These are phyloP conservation scores for Popillia japonica DNA, from an alignment of 1,140 invertebrate genomes.

Conservation along the genomic window DNA sequence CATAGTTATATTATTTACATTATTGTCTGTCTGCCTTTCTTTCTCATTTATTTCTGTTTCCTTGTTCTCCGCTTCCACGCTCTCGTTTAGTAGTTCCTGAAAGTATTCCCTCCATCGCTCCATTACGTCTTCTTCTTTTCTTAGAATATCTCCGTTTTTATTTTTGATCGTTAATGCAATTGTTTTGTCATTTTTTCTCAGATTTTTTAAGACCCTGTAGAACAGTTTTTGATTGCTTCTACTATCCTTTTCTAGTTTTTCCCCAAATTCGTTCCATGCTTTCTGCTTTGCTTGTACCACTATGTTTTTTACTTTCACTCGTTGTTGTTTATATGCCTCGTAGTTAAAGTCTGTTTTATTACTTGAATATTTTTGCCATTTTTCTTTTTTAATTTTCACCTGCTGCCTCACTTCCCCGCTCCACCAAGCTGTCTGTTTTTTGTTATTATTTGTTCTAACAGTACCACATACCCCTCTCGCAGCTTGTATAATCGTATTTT, in stretches of 20 bases:
- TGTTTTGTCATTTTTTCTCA: background rate
- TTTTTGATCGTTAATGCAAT: conserved; percentile 24
- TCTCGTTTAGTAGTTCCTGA: conserved; percentile 1
- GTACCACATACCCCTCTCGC: background rate
- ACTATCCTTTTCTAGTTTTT: conserved; percentile 32
- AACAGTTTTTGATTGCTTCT: conserved; percentile 19
- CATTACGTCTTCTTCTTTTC: conserved; percentile 20
- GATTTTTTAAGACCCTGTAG: conserved; percentile 32
- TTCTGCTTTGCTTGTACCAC: background rate
- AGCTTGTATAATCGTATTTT: conserved; percentile 6
- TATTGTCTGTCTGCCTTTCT: background rate
- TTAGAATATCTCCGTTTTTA: conserved; percentile 13
- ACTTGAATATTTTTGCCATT: conserved; percentile 25
- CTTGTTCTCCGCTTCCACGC: background rate
- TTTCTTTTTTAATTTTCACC: conserved; percentile 27
- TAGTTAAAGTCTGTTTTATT: conserved; percentile 13
- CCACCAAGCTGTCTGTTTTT: conserved; percentile 27
- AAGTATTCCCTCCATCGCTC: conserved; percentile 31
- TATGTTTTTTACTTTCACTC: background rate
- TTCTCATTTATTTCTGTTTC: background rate
- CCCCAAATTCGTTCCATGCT: conserved; percentile 11
- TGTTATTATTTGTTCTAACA: background rate
- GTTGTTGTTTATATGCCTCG: conserved; percentile 23
- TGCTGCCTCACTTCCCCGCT: background rate
- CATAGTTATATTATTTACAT: background rate